Evolutionary conservation across 2,888 invertebrate genomes (phyloP), one percentile per base, ranked within the genome.

Genomic region (Trissonchulus sp.): DNA sequence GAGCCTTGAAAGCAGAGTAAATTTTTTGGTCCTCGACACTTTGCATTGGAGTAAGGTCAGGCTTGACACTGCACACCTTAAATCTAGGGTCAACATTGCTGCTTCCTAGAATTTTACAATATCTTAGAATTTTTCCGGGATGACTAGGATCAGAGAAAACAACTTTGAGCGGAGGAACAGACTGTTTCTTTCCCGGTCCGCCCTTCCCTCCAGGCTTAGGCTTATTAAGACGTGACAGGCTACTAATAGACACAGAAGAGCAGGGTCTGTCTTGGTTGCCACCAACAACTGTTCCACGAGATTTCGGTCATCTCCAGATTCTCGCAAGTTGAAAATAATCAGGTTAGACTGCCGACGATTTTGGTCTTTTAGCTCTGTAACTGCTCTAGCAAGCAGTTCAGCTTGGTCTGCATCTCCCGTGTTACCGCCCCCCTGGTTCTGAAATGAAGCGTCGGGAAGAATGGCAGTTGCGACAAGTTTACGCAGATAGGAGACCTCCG

Each of bases 381-480:
- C 60, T 18, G 60, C 60, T 60, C n/a, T 60, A 60, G 60, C n/a
- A 60, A 60, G 60, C 60, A 60, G n/a, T 60, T 60, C 60, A 18
- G 18, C 60, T 18, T 60, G 18, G 60, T 60, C 18, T n/a, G 60
- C 60, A n/a, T n/a, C n/a, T n/a, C n/a, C n/a, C n/a, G n/a, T n/a
- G n/a, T n/a, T n/a, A n/a, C n/a, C n/a, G n/a, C n/a, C n/a, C n/a
- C n/a, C n/a, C n/a, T n/a, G n/a, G n/a, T n/a, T n/a, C n/a, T n/a
- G n/a, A n/a, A n/a, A n/a, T n/a, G n/a, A n/a, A 18, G 18, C 18
- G 60, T n/a, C n/a, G n/a, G 60, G 60, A 18, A 18, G 18, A 60
- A 60, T n/a, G n/a, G 60, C 18, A 18, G 18, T 18, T n/a, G 18
- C 18, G n/a, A 60, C 60, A 18, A 60, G 60, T 18, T n/a, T 60